Conservation (phyloP, 2,888 invertebrate species). For the Drosophila niveifrons region DNA sequence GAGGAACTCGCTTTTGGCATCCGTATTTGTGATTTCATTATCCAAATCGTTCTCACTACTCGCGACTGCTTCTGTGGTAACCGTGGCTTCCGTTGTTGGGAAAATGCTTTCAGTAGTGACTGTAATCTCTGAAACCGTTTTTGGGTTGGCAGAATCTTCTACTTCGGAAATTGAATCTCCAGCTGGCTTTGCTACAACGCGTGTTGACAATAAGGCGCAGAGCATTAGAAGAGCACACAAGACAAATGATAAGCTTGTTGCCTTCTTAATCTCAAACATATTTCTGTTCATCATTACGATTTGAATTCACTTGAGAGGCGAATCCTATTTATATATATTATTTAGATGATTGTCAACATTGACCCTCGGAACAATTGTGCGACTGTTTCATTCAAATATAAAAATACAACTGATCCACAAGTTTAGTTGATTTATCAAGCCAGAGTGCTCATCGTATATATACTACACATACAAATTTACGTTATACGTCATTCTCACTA, state of each 20-base stretch:
- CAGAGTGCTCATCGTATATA: constrained; percentile 17
- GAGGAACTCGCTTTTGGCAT: constrained; percentile 48
- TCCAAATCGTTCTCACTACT: background rate
- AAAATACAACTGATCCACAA: constrained; percentile 55
- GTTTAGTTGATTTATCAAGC: constrained; percentile 18
- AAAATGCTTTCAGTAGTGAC: background rate
- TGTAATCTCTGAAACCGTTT: background rate
- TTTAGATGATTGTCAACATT: constrained; percentile 34
- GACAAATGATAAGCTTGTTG: constrained; percentile 10
- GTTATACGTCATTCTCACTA: background rate
- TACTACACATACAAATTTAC: background rate
- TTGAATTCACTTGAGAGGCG: constrained; percentile 19
- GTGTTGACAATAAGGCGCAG: constrained; percentile 17
- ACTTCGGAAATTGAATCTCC: background rate
- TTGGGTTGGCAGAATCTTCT: background rate
- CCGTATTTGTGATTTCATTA: constrained; percentile 52
- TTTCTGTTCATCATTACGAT: constrained; percentile 23
- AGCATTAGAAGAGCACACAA: constrained; percentile 25
- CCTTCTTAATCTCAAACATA: constrained; percentile 48
- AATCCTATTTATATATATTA: constrained; percentile 19
- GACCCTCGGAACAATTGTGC: constrained; percentile 39
- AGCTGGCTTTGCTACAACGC: constrained; percentile 46
- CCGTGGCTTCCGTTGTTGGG: background rate
- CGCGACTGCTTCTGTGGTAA: background rate
- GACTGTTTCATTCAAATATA: constrained; percentile 50